These are phyloP conservation scores for Tapirus indicus DNA, from an alignment of 2,797 vertebrate genomes.

Conservation along the genomic window DNA sequence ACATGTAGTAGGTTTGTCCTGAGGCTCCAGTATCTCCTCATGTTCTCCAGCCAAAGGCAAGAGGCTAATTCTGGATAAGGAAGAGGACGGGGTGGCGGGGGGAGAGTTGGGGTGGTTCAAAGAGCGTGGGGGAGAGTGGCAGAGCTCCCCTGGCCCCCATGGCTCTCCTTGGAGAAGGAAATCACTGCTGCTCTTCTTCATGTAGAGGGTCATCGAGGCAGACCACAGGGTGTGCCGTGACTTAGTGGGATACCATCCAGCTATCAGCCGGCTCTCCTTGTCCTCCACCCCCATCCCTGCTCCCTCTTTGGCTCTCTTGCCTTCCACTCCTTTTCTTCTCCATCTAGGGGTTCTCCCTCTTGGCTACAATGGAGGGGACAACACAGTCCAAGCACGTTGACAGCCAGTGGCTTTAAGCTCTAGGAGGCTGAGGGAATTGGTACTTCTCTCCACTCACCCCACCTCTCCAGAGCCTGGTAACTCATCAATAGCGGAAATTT, in stretches of 20 bases:
- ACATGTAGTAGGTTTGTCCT: not conserved
- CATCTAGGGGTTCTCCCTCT: slow-evolving; percentile 14
- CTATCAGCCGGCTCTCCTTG: not conserved
- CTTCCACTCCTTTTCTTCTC: not conserved
- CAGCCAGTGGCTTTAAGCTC: not conserved
- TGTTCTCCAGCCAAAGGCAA: not conserved
- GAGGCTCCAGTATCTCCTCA: not conserved
- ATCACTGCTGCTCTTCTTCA: not conserved
- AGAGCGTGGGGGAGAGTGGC: not conserved
- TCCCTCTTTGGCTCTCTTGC: not conserved
- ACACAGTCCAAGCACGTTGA: slow-evolving; percentile 41
- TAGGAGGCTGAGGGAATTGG: slow-evolving; percentile 47
- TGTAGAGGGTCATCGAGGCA: not conserved
- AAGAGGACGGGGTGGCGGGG: not conserved
- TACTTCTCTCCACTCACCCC: slow-evolving; percentile 65
- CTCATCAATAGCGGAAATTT: slow-evolving; percentile 88
- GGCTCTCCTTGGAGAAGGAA: not conserved
- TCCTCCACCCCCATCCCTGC: not conserved
- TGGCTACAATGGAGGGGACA: not conserved
- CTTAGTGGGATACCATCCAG: accelerated
- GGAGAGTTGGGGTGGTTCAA: not conserved
- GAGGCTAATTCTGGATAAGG: not conserved
- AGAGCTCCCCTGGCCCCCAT: not conserved
- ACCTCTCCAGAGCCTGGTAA: slow-evolving; percentile 86
- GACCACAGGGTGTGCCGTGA: not conserved